A percentile compares a stretch with the other conserved stretches of the same genome.
These are phyloP conservation scores for Alosa alosa DNA, from an alignment of 2,113 vertebrate genomes.

Conservation along the genomic window DNA sequence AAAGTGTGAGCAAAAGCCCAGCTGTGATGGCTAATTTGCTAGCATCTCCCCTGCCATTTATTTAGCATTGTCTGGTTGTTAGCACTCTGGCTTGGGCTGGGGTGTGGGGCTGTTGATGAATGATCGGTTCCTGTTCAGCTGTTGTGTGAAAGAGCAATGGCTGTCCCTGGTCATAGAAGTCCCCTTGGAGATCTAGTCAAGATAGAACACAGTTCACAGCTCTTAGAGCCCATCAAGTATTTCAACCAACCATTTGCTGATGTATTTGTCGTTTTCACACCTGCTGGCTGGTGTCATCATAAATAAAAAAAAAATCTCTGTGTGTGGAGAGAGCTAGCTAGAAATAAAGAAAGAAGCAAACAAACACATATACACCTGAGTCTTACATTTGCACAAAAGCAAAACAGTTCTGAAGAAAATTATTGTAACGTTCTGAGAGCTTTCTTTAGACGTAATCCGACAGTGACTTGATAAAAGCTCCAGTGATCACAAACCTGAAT, in stretches of 20 bases:
- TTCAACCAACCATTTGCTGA: neutral
- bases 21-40: conserved; percentile 71
- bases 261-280: too few relatives aligned
- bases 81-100: neutral
- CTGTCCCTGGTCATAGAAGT: conserved; percentile 32
- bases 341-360: too few relatives aligned
- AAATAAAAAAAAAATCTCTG: too few relatives aligned
- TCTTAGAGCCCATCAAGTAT: neutral
- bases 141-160: neutral
- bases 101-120: neutral
- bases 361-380: too few relatives aligned
- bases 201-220: neutral
- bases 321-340: too few relatives aligned
- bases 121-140: neutral
- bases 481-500: too few relatives aligned
- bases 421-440: too few relatives aligned
- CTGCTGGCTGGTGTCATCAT: too few relatives aligned
- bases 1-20: conserved; percentile 38
- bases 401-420: too few relatives aligned
- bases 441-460: too few relatives aligned
- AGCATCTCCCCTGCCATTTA: conserved; percentile 62
- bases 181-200: conserved; percentile 59
- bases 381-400: too few relatives aligned
- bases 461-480: too few relatives aligned
- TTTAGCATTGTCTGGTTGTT: neutral